These are phyloP conservation scores for Prolemur simus DNA, from an alignment of 2,113 vertebrate species.

Conservation along the genomic window DNA sequence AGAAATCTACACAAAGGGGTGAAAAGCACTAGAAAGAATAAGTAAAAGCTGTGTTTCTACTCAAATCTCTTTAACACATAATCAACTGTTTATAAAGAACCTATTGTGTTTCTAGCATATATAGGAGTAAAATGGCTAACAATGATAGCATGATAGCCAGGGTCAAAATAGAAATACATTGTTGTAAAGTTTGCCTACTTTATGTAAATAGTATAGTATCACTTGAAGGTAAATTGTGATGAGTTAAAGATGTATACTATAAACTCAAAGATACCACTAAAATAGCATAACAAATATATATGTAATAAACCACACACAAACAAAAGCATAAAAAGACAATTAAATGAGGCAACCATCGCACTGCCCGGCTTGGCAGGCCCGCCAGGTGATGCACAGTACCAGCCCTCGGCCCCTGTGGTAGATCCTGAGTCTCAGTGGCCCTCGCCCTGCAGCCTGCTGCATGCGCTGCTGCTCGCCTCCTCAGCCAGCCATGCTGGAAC, in stretches of 20 bases:
- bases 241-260: background rate
- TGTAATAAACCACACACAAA: background rate
- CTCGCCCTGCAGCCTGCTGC: no score
- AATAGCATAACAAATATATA: background rate
- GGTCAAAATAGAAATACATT: background rate
- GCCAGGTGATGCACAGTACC: no score
- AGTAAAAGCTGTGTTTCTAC: background rate
- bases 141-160: background rate
- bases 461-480: no score
- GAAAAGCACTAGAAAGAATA: background rate
- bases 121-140: background rate
- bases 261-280: background rate
- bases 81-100: background rate
- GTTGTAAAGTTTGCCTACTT: background rate
- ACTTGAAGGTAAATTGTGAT: background rate
- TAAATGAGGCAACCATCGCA: no score
- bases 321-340: background rate
- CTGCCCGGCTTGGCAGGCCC: no score
- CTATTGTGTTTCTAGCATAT: background rate
- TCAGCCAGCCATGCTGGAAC: constrained; percentile 76
- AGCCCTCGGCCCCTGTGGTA: no score
- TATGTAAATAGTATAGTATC: background rate
- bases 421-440: no score
- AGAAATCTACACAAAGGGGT: background rate
- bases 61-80: background rate